phyloP scores from a whole-genome alignment of 2,113 vertebrate species.

The Periophthalmodon schlosseri region DNA sequence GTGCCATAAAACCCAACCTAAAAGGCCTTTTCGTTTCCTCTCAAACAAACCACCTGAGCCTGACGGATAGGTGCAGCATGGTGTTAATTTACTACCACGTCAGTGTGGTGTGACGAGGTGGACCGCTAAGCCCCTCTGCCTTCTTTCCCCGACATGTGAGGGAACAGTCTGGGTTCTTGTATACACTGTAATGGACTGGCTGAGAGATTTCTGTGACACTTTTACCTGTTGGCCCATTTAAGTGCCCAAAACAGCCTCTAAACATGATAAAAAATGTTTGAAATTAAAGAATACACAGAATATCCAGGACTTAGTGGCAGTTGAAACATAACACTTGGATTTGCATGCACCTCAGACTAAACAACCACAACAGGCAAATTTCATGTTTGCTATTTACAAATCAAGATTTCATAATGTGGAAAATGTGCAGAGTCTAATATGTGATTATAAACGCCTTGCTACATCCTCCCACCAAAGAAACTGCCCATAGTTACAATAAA shows the following conservation, averaged over 20 bases:
- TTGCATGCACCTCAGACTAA: not conserved
- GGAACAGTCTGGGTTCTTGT: slow-evolving; percentile 18
- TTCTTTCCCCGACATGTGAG: slow-evolving; percentile 5
- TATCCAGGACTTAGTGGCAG: not conserved
- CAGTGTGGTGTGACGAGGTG: slow-evolving; percentile 41
- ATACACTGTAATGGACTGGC: slow-evolving; percentile 38
- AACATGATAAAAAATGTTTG: not conserved
- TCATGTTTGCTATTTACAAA: slow-evolving; percentile 17
- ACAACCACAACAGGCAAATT: slow-evolving; percentile 4
- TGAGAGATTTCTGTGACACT: slow-evolving; percentile 44
- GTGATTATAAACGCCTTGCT: slow-evolving; percentile 49
- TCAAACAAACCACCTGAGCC: slow-evolving; percentile 63
- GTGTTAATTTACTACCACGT: slow-evolving; percentile 60
- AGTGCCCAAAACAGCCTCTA: slow-evolving; percentile 6
- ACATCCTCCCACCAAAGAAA: slow-evolving; percentile 18
- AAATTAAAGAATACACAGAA: not conserved
- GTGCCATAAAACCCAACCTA: slow-evolving; percentile 30
- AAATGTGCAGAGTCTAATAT: slow-evolving; percentile 20
- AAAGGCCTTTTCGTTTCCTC: slow-evolving; percentile 53
- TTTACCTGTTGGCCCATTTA: slow-evolving; percentile 57
- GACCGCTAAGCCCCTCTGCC: slow-evolving; percentile 31
- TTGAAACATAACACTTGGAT: slow-evolving; percentile 1
- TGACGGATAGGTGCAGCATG: slow-evolving; percentile 55
- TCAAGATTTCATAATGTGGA: slow-evolving; percentile 30
- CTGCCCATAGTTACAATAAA: slow-evolving; percentile 58